Evolutionary conservation across 2,113 vertebrate species (phyloP).

Genomic region (Barnardius zonarius): DNA sequence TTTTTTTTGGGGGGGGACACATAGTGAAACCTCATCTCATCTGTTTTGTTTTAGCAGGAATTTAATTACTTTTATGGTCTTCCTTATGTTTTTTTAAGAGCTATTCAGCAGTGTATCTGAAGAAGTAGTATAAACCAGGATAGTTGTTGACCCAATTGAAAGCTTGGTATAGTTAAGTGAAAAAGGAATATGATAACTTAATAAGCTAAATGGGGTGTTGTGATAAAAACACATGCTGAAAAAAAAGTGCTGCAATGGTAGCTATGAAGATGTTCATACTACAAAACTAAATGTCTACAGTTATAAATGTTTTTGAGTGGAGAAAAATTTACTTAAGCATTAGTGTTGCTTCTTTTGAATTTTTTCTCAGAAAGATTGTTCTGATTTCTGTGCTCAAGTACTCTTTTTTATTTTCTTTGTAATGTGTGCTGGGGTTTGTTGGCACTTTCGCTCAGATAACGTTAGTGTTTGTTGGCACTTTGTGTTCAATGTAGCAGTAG

Average conservation of each 20-base stretch:
- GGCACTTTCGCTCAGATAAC: neutral
- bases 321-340: neutral
- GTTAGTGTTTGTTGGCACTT: neutral
- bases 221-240: neutral
- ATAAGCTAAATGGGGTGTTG: neutral
- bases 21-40: neutral
- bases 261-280: neutral
- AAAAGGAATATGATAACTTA: neutral
- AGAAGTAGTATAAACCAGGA: neutral
- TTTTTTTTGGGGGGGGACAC: neutral
- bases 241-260: neutral
- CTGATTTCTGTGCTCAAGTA: neutral
- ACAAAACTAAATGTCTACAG: neutral
- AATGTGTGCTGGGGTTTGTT: neutral
- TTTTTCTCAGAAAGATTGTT: neutral
- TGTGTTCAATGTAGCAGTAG: neutral
- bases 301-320: neutral
- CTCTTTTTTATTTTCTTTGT: neutral
- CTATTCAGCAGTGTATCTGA: neutral
- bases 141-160: neutral
- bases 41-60: neutral
- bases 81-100: neutral
- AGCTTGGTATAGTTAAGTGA: neutral
- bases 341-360: neutral
- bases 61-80: neutral